Evolutionary conservation across 2,888 invertebrate genomes (phyloP).

Genomic region (Patella pellucida): DNA sequence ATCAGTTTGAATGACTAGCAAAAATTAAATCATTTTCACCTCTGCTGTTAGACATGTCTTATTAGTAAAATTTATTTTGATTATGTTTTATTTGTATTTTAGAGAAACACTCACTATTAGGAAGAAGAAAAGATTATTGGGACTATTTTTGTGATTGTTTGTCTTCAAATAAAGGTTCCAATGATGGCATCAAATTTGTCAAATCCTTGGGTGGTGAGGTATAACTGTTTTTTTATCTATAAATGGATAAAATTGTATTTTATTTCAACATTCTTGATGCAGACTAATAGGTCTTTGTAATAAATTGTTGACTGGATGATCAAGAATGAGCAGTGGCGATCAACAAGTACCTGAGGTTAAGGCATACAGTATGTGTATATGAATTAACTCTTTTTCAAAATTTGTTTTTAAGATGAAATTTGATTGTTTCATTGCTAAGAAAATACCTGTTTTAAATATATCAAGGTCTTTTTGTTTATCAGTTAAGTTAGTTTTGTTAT

Average conservation of each 20-base stretch:
- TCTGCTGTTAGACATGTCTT: background rate
- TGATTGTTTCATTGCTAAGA: too few species aligned
- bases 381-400: too few species aligned
- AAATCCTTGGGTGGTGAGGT: conserved; percentile 69
- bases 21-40: background rate
- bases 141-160: conserved; percentile 71
- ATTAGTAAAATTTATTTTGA: background rate
- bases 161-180: conserved; percentile 65
- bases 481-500: too few species aligned
- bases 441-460: too few species aligned
- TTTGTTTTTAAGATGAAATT: too few species aligned
- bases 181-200: conserved; percentile 71
- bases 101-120: conserved; percentile 67
- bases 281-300: too few species aligned
- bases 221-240: conserved; percentile 18
- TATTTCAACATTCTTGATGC: too few species aligned
- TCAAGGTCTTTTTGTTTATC: too few species aligned
- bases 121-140: conserved; percentile 71
- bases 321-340: too few species aligned
- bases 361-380: too few species aligned
- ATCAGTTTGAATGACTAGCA: background rate
- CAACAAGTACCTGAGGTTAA: too few species aligned
- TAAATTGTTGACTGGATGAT: too few species aligned
- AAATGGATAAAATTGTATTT: background rate
- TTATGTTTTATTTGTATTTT: conserved; percentile 21